Conservation (phyloP, 2,113 vertebrate species). For the Psittacara wagleri region DNA sequence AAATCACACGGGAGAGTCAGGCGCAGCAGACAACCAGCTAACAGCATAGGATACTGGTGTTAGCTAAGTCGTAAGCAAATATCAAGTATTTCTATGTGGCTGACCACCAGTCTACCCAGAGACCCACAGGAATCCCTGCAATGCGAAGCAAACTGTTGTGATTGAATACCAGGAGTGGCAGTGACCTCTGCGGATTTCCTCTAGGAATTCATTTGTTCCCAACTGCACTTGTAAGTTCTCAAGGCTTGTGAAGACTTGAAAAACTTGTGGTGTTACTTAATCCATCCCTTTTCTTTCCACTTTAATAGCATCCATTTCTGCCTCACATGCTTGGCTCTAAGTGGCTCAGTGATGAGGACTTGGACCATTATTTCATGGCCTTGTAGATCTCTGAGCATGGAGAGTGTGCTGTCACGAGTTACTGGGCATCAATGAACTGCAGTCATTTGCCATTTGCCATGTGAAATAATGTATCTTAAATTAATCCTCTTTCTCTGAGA, state of each 20-base stretch:
- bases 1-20: not conserved
- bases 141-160: not conserved
- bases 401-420: not conserved
- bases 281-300: not conserved
- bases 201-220: not conserved
- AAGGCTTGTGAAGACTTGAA: not conserved
- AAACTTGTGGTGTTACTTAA: not conserved
- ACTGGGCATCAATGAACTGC: not conserved
- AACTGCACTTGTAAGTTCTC: not conserved
- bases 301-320: not conserved
- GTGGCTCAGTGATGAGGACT: not conserved
- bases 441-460: not conserved
- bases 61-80: not conserved
- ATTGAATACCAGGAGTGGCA: not conserved
- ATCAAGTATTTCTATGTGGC: accelerated
- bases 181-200: not conserved
- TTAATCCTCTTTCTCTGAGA: not conserved
- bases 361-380: not conserved
- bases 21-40: not conserved
- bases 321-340: not conserved
- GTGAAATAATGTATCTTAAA: not conserved
- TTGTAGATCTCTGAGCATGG: not conserved
- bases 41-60: not conserved
- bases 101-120: not conserved
- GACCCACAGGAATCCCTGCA: not conserved